These are phyloP conservation scores for Thecocarcelia acutangulata DNA, from an alignment of 2,888 invertebrate species.

Conservation along the genomic window DNA sequence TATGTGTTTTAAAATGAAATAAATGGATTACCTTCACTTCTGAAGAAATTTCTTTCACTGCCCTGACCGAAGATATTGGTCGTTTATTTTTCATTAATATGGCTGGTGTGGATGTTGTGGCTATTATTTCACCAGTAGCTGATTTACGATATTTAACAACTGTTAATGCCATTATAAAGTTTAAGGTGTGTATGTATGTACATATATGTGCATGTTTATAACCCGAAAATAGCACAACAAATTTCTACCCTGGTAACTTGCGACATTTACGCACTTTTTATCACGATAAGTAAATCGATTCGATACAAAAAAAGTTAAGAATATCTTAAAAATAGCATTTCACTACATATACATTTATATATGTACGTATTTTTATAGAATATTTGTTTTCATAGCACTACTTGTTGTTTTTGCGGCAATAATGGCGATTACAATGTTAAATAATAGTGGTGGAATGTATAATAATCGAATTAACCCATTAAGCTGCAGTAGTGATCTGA, in stretches of 20 bases:
- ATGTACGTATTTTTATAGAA: no score
- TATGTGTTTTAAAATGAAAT: background rate
- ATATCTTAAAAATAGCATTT: background rate
- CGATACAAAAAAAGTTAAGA: no score
- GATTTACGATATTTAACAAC: slow-evolving; percentile 75
- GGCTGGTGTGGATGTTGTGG: slow-evolving; percentile 66
- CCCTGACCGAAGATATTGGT: slow-evolving; percentile 43
- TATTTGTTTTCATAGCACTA: background rate
- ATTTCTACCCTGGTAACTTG: no score
- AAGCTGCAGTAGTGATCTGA: no score
- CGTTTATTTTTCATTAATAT: slow-evolving; percentile 68
- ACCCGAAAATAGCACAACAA: no score
- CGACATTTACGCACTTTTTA: no score
- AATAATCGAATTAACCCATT: slow-evolving; percentile 15
- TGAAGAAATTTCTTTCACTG: background rate
- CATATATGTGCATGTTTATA: no score
- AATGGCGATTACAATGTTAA: slow-evolving; percentile 27
- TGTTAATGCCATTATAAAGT: slow-evolving; percentile 73
- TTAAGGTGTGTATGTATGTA: no score
- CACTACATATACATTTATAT: no score
- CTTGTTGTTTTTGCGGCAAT: background rate
- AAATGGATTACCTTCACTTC: slow-evolving; percentile 39
- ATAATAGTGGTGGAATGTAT: slow-evolving; percentile 44
- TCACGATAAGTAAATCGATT: no score
- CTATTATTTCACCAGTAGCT: slow-evolving; percentile 64